Conservation (phyloP, 2,888 invertebrate species). For the Euzetes globulus region DNA sequence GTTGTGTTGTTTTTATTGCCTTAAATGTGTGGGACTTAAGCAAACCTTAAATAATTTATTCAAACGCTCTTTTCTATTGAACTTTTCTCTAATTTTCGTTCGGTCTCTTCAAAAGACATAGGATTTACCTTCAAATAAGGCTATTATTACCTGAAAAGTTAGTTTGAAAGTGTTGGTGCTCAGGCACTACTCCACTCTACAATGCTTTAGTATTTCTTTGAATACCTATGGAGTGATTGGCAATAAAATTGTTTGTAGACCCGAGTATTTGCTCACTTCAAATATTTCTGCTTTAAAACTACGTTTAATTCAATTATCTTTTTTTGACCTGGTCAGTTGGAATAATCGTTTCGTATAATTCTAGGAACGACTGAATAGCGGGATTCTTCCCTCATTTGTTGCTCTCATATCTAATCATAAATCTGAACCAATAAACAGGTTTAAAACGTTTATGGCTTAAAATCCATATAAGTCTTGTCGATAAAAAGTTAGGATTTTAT, state of each 20-base stretch:
- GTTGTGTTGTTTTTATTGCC: slow-evolving; percentile 17
- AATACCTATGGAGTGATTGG: no score
- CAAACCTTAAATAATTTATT: neutral
- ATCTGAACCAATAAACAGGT: neutral
- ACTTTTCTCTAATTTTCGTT: slow-evolving; percentile 12
- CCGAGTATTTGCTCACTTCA: no score
- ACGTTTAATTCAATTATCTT: no score
- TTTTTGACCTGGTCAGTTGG: no score
- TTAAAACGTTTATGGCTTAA: neutral
- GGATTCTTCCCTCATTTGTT: no score
- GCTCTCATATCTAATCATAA: neutral
- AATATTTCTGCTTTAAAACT: no score
- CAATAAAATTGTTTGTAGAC: no score
- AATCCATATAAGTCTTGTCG: no score
- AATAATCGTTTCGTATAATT: no score
- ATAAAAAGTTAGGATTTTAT: no score
- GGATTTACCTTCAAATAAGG: slow-evolving; percentile 14
- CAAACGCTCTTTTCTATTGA: slow-evolving; percentile 7
- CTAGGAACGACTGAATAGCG: no score
- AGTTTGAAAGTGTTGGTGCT: neutral
- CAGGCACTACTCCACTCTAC: neutral
- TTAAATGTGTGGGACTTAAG: slow-evolving; percentile 7
- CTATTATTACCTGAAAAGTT: slow-evolving; percentile 14
- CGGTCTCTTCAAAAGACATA: neutral
- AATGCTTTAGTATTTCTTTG: no score